Conservation (phyloP, 2,113 vertebrate genomes). For the Zosterops japonicus region DNA sequence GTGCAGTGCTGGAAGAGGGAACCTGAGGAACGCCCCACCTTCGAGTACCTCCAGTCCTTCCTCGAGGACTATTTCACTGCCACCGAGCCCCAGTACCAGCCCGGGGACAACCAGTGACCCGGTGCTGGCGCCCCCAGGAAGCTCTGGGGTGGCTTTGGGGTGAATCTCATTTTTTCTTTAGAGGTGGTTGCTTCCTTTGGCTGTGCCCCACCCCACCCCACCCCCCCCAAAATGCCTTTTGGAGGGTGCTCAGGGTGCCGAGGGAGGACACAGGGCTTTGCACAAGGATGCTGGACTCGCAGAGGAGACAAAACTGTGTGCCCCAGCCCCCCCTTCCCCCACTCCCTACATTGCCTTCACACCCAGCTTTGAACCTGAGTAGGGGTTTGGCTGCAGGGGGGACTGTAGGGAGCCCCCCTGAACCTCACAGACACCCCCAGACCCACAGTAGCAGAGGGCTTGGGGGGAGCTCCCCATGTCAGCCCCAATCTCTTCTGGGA, state of each 20-base stretch:
- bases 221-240: rapidly evolving
- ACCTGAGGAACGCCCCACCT: constrained; percentile 93
- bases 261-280: not conserved
- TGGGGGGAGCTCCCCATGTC: not conserved
- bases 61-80: constrained; percentile 98
- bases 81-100: constrained; percentile 98
- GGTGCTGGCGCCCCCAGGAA: rapidly evolving
- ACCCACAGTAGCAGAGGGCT: not conserved
- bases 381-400: not conserved
- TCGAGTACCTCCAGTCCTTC: constrained; percentile 97
- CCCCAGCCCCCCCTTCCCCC: rapidly evolving
- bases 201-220: not conserved
- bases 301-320: not conserved
- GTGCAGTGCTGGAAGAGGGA: constrained; percentile 94
- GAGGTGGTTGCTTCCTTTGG: not conserved
- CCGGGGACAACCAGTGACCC: constrained; percentile 79
- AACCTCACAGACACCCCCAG: not conserved
- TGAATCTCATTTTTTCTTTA: not conserved
- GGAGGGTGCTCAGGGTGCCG: not conserved
- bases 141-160: not conserved
- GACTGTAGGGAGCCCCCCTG: rapidly evolving
- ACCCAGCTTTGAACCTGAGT: not conserved
- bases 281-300: not conserved
- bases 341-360: not conserved
- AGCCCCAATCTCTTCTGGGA: not conserved